These are phyloP conservation scores for Orchesella cincta DNA, from an alignment of 1,140 invertebrate genomes.

Conservation along the genomic window DNA sequence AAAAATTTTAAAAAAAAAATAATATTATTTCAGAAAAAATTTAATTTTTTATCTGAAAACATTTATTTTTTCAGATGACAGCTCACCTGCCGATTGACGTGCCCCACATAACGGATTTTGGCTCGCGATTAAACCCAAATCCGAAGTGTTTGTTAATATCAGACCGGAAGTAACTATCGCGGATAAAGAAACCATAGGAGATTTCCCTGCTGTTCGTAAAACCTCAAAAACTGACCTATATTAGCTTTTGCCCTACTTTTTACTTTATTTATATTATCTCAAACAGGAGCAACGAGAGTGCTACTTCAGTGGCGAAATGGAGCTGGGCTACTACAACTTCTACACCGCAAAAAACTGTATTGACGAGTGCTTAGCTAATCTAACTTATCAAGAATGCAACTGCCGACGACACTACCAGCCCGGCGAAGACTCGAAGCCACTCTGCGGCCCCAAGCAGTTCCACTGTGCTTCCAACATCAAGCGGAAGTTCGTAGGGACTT, in stretches of 20 bases:
- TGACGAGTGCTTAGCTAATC: slow-evolving; percentile 23
- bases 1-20: not conserved
- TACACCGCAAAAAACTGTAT: slow-evolving; percentile 26
- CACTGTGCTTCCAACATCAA: slow-evolving; percentile 32
- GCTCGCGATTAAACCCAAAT: slow-evolving; percentile 43
- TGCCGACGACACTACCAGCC: slow-evolving; percentile 21
- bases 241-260: not conserved
- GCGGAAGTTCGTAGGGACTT: slow-evolving; percentile 16
- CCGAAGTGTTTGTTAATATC: slow-evolving; percentile 44
- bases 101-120: slow-evolving; percentile 46
- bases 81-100: slow-evolving; percentile 46
- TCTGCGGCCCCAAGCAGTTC: slow-evolving; percentile 33
- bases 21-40: not conserved
- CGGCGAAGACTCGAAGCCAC: slow-evolving; percentile 18
- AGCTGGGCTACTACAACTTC: slow-evolving; percentile 8
- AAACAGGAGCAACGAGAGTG: slow-evolving; percentile 19
- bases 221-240: not conserved
- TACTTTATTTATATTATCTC: too few relatives aligned
- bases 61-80: slow-evolving; percentile 27
- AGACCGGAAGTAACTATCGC: slow-evolving; percentile 46
- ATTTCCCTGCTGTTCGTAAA: slow-evolving; percentile 35
- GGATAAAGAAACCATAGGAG: slow-evolving; percentile 33
- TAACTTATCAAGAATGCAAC: slow-evolving; percentile 30
- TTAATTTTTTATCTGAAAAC: too few relatives aligned
- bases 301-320: slow-evolving; percentile 2